Base-by-base conservation (phyloP, 2,888 invertebrate genomes). In the Pachymerium ferrugineum region DNA sequence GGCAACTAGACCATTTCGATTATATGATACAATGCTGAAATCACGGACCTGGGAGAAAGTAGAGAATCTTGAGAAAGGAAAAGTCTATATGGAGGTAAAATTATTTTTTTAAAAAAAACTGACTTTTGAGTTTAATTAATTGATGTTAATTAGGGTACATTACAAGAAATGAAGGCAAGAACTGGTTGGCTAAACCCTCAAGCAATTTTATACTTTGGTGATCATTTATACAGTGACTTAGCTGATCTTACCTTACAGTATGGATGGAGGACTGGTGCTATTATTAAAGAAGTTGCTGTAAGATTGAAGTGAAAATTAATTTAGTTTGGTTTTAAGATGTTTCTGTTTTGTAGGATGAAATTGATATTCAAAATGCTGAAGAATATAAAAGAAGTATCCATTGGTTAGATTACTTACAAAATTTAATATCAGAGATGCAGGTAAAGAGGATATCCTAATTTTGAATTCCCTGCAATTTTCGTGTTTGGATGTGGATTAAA, bases 251-350 rank as follows among this genome's bases (percentile, higher is more conserved):
- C 96, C 0, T 84, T 97, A 35, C 92, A 95, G 81, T 95, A 97
- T 83, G 97, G 97, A 71, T 97, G 97, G 97, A 88, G 96, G 78
- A 98, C 98, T 3, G 97, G 97, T 0, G 97, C 97, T 38, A 97
- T 98, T 77, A 97, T 98, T 77, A 93, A 91, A 78, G 98, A 98
- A 84, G 84, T 98, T 54, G 90, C 91, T 79, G 95, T 95, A 82
- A 83, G 85, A 10, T 35, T n/a, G 8, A 12, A 8, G 6, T 54
- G 16, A 8, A 19, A 54, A 12, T 54, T 12, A 12, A 54, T 54
- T 70, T 70, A 0, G 31, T 4, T 1, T 70, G 30, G n/a, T 14
- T 35, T 33, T n/a, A 70, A 70, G 16, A 33, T 30, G n/a, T 70
- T 70, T 1, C 19, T 10, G 68, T 54, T 54, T 72, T 38, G 12